These are phyloP conservation scores for Ectropis grisescens DNA, from an alignment of 1,140 invertebrate species.

Conservation along the genomic window DNA sequence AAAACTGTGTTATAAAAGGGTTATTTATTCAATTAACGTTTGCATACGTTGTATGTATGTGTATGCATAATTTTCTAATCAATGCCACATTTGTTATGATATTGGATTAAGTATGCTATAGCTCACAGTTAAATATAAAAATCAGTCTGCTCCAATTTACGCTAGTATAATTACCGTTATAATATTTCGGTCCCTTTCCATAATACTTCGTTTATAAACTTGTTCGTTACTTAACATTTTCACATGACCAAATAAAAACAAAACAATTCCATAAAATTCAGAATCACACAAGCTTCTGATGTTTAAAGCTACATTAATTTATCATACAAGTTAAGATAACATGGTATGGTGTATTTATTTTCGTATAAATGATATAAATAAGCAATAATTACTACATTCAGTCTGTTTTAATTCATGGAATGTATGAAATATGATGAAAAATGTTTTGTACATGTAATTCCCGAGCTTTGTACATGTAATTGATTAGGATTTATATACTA, in stretches of 20 bases:
- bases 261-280: constrained; percentile 1
- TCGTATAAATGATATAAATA: constrained; percentile 23
- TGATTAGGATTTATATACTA: too few relatives aligned
- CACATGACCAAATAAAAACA: neutral
- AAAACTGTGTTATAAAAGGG: too few relatives aligned
- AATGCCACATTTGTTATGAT: too few relatives aligned
- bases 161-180: constrained; percentile 25
- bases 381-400: constrained; percentile 26
- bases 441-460: neutral
- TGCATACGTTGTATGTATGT: too few relatives aligned
- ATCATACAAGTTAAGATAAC: constrained; percentile 5
- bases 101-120: too few relatives aligned
- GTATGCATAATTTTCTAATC: too few relatives aligned
- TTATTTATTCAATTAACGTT: too few relatives aligned
- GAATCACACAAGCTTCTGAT: too few relatives aligned
- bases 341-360: constrained; percentile 9
- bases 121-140: constrained; percentile 20
- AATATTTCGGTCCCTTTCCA: constrained; percentile 35
- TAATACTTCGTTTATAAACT: constrained; percentile 16
- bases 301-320: constrained; percentile 2
- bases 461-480: too few relatives aligned
- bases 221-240: neutral
- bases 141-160: constrained; percentile 36
- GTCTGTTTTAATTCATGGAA: constrained; percentile 31
- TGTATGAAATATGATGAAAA: constrained; percentile 13